These are phyloP conservation scores for Delichon dasypus DNA, from an alignment of 2,797 vertebrate species.

Conservation along the genomic window DNA sequence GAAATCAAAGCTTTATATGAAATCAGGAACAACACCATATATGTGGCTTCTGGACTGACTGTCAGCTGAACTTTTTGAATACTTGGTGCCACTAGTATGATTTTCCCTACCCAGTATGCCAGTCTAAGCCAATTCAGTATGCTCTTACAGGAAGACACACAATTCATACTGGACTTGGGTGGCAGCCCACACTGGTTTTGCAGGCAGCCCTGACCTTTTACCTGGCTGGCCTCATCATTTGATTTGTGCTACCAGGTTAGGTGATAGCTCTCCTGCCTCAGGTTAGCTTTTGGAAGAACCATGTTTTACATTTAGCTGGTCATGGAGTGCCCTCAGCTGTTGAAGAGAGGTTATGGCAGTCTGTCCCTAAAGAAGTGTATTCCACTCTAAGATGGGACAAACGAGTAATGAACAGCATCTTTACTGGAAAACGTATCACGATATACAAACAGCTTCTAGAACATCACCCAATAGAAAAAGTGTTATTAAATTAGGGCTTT, in stretches of 20 bases:
- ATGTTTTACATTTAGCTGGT: not conserved
- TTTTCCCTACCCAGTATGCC: not conserved
- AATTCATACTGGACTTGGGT: fast-evolving
- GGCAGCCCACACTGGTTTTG: not conserved
- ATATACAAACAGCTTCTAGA: not conserved
- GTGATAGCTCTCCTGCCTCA: not conserved
- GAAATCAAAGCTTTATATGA: not conserved
- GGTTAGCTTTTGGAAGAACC: fast-evolving
- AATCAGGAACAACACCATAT: not conserved
- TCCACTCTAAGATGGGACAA: not conserved
- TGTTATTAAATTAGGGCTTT: not conserved
- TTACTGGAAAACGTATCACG: fast-evolving
- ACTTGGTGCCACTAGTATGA: fast-evolving
- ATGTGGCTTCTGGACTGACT: not conserved
- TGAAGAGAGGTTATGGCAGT: not conserved
- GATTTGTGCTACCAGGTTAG: not conserved
- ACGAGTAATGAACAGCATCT: fast-evolving
- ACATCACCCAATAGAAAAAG: not conserved
- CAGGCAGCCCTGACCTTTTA: not conserved
- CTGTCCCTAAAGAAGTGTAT: fast-evolving
- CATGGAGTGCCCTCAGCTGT: slow-evolving; percentile 63
- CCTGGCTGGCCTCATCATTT: fast-evolving
- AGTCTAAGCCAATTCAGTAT: not conserved
- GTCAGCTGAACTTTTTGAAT: not conserved
- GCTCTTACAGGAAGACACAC: not conserved